Conservation (phyloP, 2,113 vertebrate genomes). For the Telmatochromis brachygnathus region DNA sequence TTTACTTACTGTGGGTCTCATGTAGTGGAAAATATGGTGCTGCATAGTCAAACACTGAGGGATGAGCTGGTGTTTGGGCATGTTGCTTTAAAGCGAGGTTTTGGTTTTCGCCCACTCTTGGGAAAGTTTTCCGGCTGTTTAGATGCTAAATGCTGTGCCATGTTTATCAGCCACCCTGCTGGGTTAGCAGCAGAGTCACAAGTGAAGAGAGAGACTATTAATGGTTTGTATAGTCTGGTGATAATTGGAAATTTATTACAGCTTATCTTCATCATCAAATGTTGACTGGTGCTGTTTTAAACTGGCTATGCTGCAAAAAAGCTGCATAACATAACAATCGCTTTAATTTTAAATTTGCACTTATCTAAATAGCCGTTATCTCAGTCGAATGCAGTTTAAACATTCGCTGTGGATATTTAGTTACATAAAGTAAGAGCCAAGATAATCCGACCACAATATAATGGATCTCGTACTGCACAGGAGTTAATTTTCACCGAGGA, state of each 20-base stretch:
- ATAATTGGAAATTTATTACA: not conserved
- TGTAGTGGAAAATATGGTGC: not conserved
- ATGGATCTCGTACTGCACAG: not conserved
- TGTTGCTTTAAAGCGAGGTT: not conserved
- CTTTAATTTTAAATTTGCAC: not conserved
- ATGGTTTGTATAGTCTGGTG: not conserved
- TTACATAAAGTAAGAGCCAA: not conserved
- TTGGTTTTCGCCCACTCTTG: fast-evolving
- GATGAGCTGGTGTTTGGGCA: not conserved
- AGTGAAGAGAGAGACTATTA: not conserved
- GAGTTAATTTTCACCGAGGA: not conserved
- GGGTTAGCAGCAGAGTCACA: not conserved
- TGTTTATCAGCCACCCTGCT: not conserved
- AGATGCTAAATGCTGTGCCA: not conserved
- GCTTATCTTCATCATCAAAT: not conserved
- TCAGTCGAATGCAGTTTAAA: not conserved
- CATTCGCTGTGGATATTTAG: not conserved
- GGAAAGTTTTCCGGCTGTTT: fast-evolving
- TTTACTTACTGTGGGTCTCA: not conserved
- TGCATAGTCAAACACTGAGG: not conserved
- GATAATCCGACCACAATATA: not conserved
- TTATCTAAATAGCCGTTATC: not conserved
- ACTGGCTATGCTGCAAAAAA: not conserved
- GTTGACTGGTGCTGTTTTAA: not conserved
- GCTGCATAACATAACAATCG: not conserved